Conservation (phyloP, 1,140 invertebrate genomes). For the Episyrphus balteatus region DNA sequence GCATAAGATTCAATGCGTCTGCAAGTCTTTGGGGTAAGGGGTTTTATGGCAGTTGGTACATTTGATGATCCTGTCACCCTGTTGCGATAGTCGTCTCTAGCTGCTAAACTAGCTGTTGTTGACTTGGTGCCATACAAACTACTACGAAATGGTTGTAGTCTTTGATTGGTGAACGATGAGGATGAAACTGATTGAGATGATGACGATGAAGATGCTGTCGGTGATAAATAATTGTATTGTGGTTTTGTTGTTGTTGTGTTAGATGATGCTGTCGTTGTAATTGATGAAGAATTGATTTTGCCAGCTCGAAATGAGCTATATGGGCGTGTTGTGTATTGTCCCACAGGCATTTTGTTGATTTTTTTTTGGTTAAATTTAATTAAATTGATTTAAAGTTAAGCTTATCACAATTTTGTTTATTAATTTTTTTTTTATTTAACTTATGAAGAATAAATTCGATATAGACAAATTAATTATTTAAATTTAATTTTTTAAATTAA, state of each 20-base stretch:
- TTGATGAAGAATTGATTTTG: too few relatives aligned
- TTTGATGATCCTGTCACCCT: constrained; percentile 4
- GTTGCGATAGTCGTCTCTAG: too few relatives aligned
- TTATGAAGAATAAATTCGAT: too few relatives aligned
- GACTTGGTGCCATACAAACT: constrained; percentile 11
- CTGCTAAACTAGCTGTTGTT: not conserved
- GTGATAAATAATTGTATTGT: too few relatives aligned
- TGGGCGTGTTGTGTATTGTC: constrained; percentile 29
- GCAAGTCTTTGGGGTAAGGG: constrained; percentile 29
- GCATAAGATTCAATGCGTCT: constrained; percentile 23
- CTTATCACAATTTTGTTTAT: too few relatives aligned
- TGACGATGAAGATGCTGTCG: constrained; percentile 16
- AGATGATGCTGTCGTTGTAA: too few relatives aligned
- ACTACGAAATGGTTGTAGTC: constrained; percentile 28
- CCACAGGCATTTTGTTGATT: constrained; percentile 30
- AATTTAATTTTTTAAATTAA: too few relatives aligned
- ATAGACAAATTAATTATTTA: too few relatives aligned
- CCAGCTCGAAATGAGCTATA: constrained; percentile 33
- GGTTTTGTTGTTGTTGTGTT: too few relatives aligned
- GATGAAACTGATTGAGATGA: constrained; percentile 15
- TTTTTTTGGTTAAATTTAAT: not conserved
- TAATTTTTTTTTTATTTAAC: too few relatives aligned
- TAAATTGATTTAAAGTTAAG: too few relatives aligned
- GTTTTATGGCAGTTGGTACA: constrained; percentile 12
- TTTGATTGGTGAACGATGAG: constrained; percentile 1